Conservation (phyloP, 2,888 invertebrate genomes). For the Morpho deidamia region DNA sequence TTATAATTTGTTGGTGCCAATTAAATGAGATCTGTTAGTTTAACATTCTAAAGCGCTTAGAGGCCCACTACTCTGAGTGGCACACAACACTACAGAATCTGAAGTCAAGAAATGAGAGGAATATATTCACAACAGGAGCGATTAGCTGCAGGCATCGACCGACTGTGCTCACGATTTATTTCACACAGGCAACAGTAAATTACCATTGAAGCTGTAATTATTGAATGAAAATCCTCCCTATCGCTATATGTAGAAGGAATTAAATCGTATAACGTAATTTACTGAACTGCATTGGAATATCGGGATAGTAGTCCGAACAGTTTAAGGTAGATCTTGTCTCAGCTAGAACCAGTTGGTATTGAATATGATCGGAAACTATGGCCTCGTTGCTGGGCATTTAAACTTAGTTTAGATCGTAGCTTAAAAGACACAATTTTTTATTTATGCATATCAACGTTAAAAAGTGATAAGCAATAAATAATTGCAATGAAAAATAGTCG, state of each 20-base stretch:
- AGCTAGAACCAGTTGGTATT: conserved; percentile 45
- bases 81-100: background rate
- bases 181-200: conserved; percentile 45
- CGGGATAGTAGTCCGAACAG: conserved; percentile 45
- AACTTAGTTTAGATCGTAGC: no score
- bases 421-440: no score
- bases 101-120: conserved; percentile 26
- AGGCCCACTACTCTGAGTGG: no score
- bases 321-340: conserved; percentile 66
- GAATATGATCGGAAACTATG: conserved; percentile 37
- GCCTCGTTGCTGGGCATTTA: conserved; percentile 7
- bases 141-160: conserved; percentile 57
- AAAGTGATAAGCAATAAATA: background rate
- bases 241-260: conserved; percentile 16
- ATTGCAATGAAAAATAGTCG: no score
- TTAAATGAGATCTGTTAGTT: no score
- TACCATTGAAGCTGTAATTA: conserved; percentile 34
- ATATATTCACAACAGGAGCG: conserved; percentile 65
- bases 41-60: no score
- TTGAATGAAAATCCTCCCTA: conserved; percentile 33
- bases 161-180: conserved; percentile 67
- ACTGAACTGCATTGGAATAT: conserved; percentile 11
- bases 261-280: conserved; percentile 6
- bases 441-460: background rate
- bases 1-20: no score